Conservation (phyloP, 2,888 invertebrate genomes). For the Pollenia labialis region DNA sequence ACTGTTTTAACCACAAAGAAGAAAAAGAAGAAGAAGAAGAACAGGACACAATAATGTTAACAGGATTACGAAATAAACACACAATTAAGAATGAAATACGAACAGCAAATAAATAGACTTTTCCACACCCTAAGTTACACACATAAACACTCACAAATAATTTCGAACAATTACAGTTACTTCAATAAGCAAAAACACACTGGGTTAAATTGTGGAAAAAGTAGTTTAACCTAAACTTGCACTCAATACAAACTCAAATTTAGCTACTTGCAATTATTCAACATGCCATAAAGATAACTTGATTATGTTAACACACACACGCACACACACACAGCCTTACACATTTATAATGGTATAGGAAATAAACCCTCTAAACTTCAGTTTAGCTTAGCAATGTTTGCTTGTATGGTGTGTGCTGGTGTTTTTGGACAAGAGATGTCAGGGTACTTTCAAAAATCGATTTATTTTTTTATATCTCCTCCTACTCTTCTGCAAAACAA, state of each 20-base stretch:
- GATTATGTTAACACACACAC: not conserved
- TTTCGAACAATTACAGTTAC: not conserved
- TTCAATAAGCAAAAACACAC: not conserved
- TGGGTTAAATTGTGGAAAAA: not conserved
- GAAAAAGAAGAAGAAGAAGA: not conserved
- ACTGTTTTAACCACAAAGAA: too few relatives aligned
- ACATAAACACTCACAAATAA: too few relatives aligned
- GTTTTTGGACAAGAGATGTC: not conserved
- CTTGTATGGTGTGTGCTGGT: not conserved
- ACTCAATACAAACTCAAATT: not conserved
- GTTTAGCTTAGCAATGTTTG: not conserved
- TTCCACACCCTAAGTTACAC: not conserved
- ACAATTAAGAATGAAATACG: not conserved
- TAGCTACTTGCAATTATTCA: not conserved
- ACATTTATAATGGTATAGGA: not conserved
- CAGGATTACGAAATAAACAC: slow-evolving; percentile 3
- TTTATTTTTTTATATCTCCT: slow-evolving; percentile 8
- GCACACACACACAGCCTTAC: too few relatives aligned
- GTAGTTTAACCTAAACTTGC: slow-evolving; percentile 8
- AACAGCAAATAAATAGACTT: not conserved
- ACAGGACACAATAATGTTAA: not conserved
- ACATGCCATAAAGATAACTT: not conserved
- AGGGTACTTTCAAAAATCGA: slow-evolving; percentile 40
- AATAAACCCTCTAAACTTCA: not conserved
- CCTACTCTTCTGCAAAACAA: not conserved